phyloP scores from a whole-genome alignment of 2,888 invertebrate species.

The Chrysotoxum bicinctum region DNA sequence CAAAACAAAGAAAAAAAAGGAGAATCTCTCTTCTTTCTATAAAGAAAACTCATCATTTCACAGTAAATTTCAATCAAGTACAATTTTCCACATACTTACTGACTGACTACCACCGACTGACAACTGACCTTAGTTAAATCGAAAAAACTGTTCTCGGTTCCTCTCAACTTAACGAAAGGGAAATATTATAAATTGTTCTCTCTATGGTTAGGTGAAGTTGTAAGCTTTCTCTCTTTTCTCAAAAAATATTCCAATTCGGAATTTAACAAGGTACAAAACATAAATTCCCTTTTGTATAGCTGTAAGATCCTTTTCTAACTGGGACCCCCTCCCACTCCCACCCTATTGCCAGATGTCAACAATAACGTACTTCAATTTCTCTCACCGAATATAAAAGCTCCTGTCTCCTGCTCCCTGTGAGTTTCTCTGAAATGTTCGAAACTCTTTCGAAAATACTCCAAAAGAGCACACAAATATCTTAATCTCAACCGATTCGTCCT shows the following conservation, averaged over 20 bases:
- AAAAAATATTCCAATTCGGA: not conserved
- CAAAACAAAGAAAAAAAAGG: not conserved
- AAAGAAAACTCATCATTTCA: not conserved
- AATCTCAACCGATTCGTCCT: slow-evolving; percentile 43
- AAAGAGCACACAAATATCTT: slow-evolving; percentile 20
- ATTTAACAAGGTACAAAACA: slow-evolving; percentile 7
- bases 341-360: not conserved
- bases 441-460: slow-evolving; percentile 13
- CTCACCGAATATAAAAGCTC: not conserved
- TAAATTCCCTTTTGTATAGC: not conserved
- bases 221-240: not conserved
- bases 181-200: not conserved
- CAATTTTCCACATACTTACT: slow-evolving; percentile 5
- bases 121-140: not conserved
- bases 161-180: slow-evolving; percentile 52
- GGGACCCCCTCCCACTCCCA: too few species aligned
- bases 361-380: not conserved
- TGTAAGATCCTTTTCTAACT: not conserved
- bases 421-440: not conserved
- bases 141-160: slow-evolving; percentile 53
- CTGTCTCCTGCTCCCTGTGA: not conserved
- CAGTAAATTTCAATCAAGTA: slow-evolving; percentile 36
- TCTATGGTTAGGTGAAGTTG: not conserved
- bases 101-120: not conserved
- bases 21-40: not conserved